phyloP scores from a whole-genome alignment of 2,113 vertebrate genomes.

The Chascanopsetta lugubris region DNA sequence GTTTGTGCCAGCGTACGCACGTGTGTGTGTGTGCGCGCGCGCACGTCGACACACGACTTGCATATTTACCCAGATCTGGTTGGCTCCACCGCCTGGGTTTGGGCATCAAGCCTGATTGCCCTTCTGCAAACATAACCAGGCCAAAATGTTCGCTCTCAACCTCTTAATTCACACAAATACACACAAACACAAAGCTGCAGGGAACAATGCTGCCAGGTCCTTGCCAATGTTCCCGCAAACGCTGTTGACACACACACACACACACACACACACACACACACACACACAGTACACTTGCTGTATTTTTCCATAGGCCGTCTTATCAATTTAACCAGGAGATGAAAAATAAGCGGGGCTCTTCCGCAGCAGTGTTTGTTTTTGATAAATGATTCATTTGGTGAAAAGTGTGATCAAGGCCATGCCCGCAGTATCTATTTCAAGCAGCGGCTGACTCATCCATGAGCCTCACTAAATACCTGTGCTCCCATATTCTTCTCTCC shows the following conservation, averaged over 20 bases:
- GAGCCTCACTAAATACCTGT: conserved; percentile 66
- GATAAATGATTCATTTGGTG: conserved; percentile 78
- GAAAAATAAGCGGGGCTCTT: conserved; percentile 67
- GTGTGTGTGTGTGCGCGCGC: conserved; percentile 13
- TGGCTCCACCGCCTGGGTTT: conserved; percentile 69
- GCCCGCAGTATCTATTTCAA: conserved; percentile 76
- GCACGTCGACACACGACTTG: conserved; percentile 55
- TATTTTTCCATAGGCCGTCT: conserved; percentile 69
- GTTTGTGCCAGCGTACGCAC: conserved; percentile 17
- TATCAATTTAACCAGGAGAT: conserved; percentile 76
- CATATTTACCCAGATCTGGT: conserved; percentile 76
- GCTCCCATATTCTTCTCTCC: conserved; percentile 44
- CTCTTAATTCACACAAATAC: conserved; percentile 68
- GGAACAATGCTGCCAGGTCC: conserved; percentile 59
- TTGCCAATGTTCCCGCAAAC: conserved; percentile 65
- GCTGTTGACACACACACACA: conserved; percentile 63
- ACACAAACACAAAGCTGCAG: conserved; percentile 63
- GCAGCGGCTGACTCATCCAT: conserved; percentile 74
- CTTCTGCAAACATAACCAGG: conserved; percentile 77
- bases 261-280: conserved; percentile 19
- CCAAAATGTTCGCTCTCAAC: conserved; percentile 71
- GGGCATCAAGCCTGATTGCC: conserved; percentile 74
- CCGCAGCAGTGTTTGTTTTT: conserved; percentile 71
- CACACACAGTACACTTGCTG: too few relatives aligned
- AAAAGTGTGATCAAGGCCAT: conserved; percentile 74